These are phyloP conservation scores for Psittacula derbiana DNA, from an alignment of 2,797 vertebrate species.

Conservation along the genomic window DNA sequence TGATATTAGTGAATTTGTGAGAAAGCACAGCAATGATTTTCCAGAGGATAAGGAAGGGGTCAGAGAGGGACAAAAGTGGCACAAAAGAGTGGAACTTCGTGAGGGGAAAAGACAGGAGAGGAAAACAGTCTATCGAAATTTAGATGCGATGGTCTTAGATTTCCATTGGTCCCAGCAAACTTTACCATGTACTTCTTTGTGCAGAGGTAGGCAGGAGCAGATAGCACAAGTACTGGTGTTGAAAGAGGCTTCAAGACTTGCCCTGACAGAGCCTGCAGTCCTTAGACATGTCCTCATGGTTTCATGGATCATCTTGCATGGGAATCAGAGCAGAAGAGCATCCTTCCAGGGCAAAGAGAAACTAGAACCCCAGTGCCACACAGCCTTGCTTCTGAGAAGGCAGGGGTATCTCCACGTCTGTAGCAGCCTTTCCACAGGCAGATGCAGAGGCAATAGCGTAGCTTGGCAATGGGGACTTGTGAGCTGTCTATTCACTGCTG, in stretches of 20 bases:
- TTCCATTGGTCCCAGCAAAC: background rate
- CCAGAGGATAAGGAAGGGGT: background rate
- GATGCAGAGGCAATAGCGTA: background rate
- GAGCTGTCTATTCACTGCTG: rapidly evolving
- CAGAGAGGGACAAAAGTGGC: background rate
- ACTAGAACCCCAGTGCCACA: background rate
- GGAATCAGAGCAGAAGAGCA: background rate
- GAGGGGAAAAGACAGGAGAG: background rate
- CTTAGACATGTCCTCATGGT: background rate
- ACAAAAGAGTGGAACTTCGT: background rate
- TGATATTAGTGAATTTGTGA: background rate
- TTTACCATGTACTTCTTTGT: background rate
- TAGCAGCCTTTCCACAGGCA: background rate
- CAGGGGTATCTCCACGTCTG: background rate
- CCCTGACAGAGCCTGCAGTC: background rate
- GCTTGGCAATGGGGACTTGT: background rate
- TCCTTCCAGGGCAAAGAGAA: background rate
- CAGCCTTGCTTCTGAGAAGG: background rate
- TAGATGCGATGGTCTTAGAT: background rate
- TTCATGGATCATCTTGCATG: background rate
- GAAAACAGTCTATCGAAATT: background rate
- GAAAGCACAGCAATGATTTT: background rate
- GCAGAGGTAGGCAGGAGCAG: background rate
- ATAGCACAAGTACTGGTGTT: background rate
- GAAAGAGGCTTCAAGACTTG: background rate